Evolutionary conservation across 2,888 invertebrate species (phyloP).

Genomic region (Chrysolina haemoptera): DNA sequence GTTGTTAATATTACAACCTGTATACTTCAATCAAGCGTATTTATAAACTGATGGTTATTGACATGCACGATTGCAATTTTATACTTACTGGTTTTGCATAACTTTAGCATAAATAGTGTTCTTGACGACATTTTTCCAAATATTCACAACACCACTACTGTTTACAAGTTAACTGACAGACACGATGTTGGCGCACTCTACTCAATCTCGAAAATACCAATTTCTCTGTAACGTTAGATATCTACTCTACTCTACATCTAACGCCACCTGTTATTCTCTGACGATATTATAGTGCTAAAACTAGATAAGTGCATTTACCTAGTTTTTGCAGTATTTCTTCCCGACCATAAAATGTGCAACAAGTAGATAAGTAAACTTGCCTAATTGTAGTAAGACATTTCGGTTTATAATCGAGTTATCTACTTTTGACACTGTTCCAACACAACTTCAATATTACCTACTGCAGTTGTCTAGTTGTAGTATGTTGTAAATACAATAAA

Average conservation of each 20-base stretch:
- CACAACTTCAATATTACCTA: background rate
- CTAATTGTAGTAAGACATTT: background rate
- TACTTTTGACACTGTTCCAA: constrained; percentile 7
- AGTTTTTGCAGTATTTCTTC: background rate
- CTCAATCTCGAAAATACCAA: background rate
- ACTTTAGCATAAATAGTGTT: background rate
- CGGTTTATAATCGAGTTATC: background rate
- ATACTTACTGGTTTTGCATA: background rate
- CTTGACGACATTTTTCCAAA: background rate
- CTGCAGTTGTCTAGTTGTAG: constrained; percentile 10
- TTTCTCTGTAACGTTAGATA: background rate
- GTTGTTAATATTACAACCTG: background rate
- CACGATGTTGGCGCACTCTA: background rate
- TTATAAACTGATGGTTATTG: background rate
- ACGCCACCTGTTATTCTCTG: constrained; percentile 3
- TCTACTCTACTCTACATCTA: background rate
- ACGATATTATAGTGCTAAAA: background rate
- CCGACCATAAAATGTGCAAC: background rate
- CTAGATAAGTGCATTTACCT: background rate
- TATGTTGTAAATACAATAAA: background rate
- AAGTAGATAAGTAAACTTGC: constrained; percentile 10
- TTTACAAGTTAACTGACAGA: background rate
- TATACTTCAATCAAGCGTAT: background rate
- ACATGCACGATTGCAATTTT: background rate
- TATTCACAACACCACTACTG: background rate